Evolutionary conservation across 2,888 invertebrate genomes (phyloP), one percentile per base, ranked within the genome.

Genomic region (Coremacera marginata): DNA sequence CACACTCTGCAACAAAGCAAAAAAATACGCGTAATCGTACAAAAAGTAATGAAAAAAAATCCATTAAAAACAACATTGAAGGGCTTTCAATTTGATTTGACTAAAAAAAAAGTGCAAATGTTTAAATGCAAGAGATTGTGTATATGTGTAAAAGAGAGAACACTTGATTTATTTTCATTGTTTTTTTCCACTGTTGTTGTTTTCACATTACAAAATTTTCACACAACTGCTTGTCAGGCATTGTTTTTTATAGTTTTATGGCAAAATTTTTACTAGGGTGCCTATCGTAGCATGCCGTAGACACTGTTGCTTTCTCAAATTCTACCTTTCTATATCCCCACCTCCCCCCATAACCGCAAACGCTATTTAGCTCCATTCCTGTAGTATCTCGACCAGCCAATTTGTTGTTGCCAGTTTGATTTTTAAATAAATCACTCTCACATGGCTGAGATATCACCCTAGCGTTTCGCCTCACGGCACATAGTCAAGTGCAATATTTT

Each of bases 401-500:
- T 44, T 11, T 44, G 44, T 44, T 44, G 14, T 44, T 60, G 60
- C n/a, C 25, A n/a, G 60, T 14, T 27, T 60, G 60, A 22, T 60
- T 60, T 60, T 1, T 5, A 60, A 60, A 60, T 60, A 27, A 60
- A 27, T 60, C 60, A 27, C 44, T 44, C 22, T 25, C 60, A 60
- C 57, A 60, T 27, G 19, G 25, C 27, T 27, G 25, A 60, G 60
- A 44, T 11, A 44, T 44, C 14, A 11, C 44, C 44, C 44, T 11
- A 27, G 25, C 60, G 60, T 27, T 27, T 60, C 60, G 60, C 60
- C 60, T 60, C 60, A 60, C 60, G 11, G 25, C 5, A 60, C 60
- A 60, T 27, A 60, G 60, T 60, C 60, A 60, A 60, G 60, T 60
- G 27, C 60, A 60, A 60, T 60, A 25, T 27, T 11, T 60, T 60